A percentile compares a stretch with the other conserved stretches of the same genome.
These are phyloP conservation scores for Cheumatopsyche charites DNA, from an alignment of 1,140 invertebrate genomes.

Conservation along the genomic window DNA sequence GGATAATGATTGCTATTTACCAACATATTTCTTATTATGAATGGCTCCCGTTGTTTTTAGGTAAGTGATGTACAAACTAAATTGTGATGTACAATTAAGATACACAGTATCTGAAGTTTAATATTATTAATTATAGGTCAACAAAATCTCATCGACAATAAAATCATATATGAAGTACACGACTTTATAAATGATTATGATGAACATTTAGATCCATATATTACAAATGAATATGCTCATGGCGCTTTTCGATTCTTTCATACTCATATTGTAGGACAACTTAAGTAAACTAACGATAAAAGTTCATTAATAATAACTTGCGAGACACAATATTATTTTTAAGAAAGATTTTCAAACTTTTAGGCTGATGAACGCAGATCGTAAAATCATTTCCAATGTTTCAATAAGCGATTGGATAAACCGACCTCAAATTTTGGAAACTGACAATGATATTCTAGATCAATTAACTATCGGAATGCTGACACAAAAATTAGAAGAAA, in stretches of 20 bases:
- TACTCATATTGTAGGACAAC: slow-evolving; percentile 76
- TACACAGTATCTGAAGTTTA: background rate
- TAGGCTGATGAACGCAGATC: slow-evolving; percentile 68
- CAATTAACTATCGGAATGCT: slow-evolving; percentile 73
- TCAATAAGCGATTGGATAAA: slow-evolving; percentile 81
- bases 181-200: slow-evolving; percentile 73
- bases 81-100: too few species aligned
- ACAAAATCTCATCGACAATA: slow-evolving; percentile 11
- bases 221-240: slow-evolving; percentile 67
- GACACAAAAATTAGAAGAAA: slow-evolving; percentile 65
- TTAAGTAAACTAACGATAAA: slow-evolving; percentile 64
- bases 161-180: slow-evolving; percentile 50
- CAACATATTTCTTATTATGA: slow-evolving; percentile 69
- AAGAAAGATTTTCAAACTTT: slow-evolving; percentile 29
- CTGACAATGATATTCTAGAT: slow-evolving; percentile 70
- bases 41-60: slow-evolving; percentile 65
- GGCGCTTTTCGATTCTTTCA: slow-evolving; percentile 90
- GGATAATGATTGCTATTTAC: slow-evolving; percentile 63
- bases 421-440: slow-evolving; percentile 70
- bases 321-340: slow-evolving; percentile 8
- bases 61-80: too few species aligned
- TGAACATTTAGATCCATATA: slow-evolving; percentile 62
- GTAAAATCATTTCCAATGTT: slow-evolving; percentile 64
- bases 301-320: slow-evolving; percentile 35
- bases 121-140: background rate